Conservation (phyloP, 2,888 invertebrate genomes). For the Xestobium rufovillosum region DNA sequence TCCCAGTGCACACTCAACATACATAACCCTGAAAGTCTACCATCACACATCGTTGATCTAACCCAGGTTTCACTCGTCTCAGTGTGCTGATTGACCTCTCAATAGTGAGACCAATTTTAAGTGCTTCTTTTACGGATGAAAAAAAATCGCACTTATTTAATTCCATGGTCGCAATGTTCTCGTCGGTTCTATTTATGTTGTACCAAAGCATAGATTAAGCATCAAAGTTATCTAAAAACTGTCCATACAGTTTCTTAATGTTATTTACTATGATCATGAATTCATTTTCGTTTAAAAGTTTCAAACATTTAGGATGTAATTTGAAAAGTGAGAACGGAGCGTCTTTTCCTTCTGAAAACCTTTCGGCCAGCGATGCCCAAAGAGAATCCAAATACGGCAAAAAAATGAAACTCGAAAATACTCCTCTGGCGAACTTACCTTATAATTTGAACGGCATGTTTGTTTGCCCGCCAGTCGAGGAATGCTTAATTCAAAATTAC, state of each 20-base stretch:
- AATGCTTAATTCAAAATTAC: slow-evolving; percentile 18
- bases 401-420: slow-evolving; percentile 25
- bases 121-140: no score
- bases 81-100: slow-evolving; percentile 8
- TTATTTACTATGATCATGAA: no score
- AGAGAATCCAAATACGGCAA: slow-evolving; percentile 28
- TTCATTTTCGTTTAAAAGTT: no score
- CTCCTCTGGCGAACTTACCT: slow-evolving; percentile 17
- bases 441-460: slow-evolving; percentile 27
- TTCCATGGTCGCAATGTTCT: no score
- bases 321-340: slow-evolving; percentile 17
- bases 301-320: slow-evolving; percentile 2
- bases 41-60: slow-evolving; percentile 8
- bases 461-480: slow-evolving; percentile 23
- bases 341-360: slow-evolving; percentile 12
- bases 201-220: no score
- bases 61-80: slow-evolving; percentile 7
- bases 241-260: no score
- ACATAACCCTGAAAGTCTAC: slow-evolving; percentile 4
- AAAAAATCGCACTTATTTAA: no score
- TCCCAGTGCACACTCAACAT: slow-evolving; percentile 10
- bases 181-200: no score
- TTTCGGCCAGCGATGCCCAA: slow-evolving; percentile 20
- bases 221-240: no score
- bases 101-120: no score